Conservation (phyloP, 2,888 invertebrate species). For the Acleris literana region DNA sequence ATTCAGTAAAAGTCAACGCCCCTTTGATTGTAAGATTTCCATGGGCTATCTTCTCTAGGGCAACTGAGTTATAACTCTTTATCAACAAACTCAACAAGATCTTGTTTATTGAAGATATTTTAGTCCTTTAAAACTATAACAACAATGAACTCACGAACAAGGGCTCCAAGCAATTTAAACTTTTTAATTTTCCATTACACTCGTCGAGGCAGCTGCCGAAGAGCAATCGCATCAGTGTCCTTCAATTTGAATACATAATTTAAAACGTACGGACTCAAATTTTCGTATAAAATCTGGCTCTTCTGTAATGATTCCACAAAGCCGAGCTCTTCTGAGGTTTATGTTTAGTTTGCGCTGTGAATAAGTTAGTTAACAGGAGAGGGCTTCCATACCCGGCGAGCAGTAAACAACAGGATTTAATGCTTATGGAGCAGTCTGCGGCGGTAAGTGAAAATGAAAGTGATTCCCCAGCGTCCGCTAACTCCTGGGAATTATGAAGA, state of each 20-base stretch:
- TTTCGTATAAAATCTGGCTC: conserved; percentile 54
- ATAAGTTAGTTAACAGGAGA: conserved; percentile 63
- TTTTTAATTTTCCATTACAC: conserved; percentile 42
- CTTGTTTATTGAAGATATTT: conserved; percentile 24
- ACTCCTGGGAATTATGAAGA: conserved; percentile 63
- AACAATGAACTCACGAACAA: conserved; percentile 33
- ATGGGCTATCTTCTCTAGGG: too few species aligned
- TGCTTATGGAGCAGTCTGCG: conserved; percentile 70
- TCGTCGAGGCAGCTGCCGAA: conserved; percentile 30
- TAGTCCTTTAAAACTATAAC: conserved; percentile 31
- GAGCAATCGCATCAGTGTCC: conserved; percentile 43
- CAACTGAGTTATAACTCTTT: not conserved
- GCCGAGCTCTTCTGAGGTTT: conserved; percentile 54
- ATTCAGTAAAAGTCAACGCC: too few species aligned
- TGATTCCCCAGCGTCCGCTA: conserved; percentile 67
- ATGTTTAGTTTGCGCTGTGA: conserved; percentile 65
- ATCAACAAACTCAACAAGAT: conserved; percentile 2
- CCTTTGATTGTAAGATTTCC: too few species aligned
- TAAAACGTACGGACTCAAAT: conserved; percentile 41
- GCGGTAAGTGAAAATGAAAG: conserved; percentile 77
- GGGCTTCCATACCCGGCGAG: conserved; percentile 48
- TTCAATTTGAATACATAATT: conserved; percentile 61
- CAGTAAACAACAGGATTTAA: conserved; percentile 73
- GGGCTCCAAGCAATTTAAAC: conserved; percentile 30
- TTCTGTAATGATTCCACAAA: conserved; percentile 51